Base-by-base conservation (phyloP, 2,113 vertebrate genomes). In the Mastomys coucha region DNA sequence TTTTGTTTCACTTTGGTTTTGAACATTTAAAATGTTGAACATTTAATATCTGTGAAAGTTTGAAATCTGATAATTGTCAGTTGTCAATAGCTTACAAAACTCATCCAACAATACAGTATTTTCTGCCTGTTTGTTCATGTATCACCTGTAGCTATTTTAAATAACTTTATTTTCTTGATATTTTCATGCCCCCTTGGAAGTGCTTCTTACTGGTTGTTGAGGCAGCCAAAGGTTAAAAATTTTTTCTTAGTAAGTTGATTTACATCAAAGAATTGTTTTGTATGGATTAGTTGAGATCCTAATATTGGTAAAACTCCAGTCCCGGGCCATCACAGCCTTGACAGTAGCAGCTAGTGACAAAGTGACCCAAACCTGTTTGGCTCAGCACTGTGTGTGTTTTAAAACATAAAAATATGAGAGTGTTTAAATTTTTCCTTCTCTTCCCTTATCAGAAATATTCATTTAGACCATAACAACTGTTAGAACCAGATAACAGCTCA, bases 401-500 rank as follows among this genome's bases (percentile, higher is more conserved):
- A 89, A 97, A 98, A 96, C 20, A 86, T 2, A 94, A 98, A 98
- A 96, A 97, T 98, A 93, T 94, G 97, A 98, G 98, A 98, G 98
- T 98, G 98, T 97, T 98, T 95, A 73, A 97, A 97, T 86, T 98
- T 98, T 98, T 98, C 97, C 98, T 98, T 98, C 98, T 98, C 96
- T 98, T 96, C 98, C 94, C 98, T 99, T 99, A 99, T 99, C 98
- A 98, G 98, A 98, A 98, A 98, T 98, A 98, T 98, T 99, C 98
- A 96, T 98, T 99, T 98, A 97, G 98, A 98, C 98, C 98, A 72
- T 98, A 98, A 98, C 98, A 98, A 99, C 98, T 98, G 98, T 98
- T 98, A 99, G 98, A 98, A 98, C 98, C 98, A 97, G 98, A 99
- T 99, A 99, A 98, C 98, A 98, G 98, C 98, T 99, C 98, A 98